Evolutionary conservation across 2,797 vertebrate species (phyloP).

Genomic region (Falco cherrug): DNA sequence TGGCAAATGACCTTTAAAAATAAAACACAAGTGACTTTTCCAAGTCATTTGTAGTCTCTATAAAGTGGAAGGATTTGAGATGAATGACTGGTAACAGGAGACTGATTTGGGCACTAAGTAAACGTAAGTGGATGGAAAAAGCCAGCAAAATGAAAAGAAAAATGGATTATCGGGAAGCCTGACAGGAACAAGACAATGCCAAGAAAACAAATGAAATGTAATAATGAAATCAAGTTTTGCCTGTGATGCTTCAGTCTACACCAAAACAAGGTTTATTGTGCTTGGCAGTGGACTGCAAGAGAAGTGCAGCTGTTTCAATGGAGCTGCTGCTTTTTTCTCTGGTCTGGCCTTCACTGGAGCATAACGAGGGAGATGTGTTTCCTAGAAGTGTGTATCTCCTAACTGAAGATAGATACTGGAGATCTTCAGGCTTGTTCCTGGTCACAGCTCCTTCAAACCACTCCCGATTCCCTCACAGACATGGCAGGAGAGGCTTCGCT

Average conservation of each 20-base stretch:
- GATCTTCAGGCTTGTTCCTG: background rate
- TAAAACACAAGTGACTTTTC: slow-evolving; percentile 59
- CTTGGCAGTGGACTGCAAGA: background rate
- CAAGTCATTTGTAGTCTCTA: slow-evolving; percentile 53
- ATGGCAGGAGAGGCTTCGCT: background rate
- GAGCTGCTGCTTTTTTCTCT: background rate
- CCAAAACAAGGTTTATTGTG: slow-evolving; percentile 37
- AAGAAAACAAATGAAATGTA: slow-evolving; percentile 69
- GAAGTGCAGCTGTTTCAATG: background rate
- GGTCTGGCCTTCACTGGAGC: background rate
- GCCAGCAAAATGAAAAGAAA: slow-evolving; percentile 56
- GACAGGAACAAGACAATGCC: slow-evolving; percentile 61
- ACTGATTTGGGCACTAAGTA: slow-evolving; percentile 55
- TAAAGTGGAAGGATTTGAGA: slow-evolving; percentile 43
- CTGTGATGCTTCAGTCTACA: slow-evolving; percentile 44
- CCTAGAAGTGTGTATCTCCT: background rate
- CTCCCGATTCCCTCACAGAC: background rate
- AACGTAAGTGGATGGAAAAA: slow-evolving; percentile 51
- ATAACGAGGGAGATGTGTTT: background rate
- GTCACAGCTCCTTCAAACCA: background rate
- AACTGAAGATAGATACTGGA: background rate
- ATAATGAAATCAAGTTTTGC: slow-evolving; percentile 60
- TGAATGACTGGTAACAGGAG: slow-evolving; percentile 62
- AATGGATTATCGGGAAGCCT: slow-evolving; percentile 64
- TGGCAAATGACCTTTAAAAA: slow-evolving; percentile 66